Conservation (phyloP, 2,113 vertebrate species). For the Calyptomena viridis region DNA sequence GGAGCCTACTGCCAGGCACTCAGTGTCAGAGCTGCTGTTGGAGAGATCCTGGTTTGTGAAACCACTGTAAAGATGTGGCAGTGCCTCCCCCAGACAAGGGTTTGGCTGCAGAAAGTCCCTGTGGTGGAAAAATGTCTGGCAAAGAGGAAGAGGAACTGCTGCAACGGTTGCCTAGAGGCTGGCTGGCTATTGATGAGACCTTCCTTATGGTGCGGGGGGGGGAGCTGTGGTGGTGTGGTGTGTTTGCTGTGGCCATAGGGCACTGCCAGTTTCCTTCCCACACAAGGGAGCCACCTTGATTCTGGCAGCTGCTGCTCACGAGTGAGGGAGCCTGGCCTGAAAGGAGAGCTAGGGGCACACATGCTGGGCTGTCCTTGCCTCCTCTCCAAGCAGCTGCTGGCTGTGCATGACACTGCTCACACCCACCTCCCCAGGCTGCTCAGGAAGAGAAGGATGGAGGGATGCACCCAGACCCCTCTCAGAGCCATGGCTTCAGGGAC, state of each 20-base stretch:
- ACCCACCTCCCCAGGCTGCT: neutral
- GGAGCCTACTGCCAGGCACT: neutral
- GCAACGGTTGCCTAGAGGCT: neutral
- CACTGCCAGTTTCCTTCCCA: neutral
- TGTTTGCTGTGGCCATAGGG: neutral
- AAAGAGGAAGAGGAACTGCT: slow-evolving; percentile 45
- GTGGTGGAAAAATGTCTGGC: neutral
- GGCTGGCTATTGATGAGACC: neutral
- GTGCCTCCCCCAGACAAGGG: neutral
- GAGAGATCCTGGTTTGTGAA: neutral
- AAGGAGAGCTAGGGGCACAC: neutral
- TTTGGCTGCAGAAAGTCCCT: neutral
- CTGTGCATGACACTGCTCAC: neutral
- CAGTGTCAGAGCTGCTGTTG: neutral
- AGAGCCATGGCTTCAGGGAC: neutral
- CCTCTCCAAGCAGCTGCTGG: neutral
- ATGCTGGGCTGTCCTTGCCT: fast-evolving
- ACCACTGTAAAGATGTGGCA: neutral
- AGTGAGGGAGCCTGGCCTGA: neutral
- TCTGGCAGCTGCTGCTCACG: neutral
- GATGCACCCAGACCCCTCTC: neutral
- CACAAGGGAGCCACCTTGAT: neutral
- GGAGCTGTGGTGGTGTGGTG: no score
- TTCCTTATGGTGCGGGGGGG: neutral
- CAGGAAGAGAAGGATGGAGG: neutral